phyloP scores from a whole-genome alignment of 2,888 invertebrate genomes.

The Scaptomyza polygonia region DNA sequence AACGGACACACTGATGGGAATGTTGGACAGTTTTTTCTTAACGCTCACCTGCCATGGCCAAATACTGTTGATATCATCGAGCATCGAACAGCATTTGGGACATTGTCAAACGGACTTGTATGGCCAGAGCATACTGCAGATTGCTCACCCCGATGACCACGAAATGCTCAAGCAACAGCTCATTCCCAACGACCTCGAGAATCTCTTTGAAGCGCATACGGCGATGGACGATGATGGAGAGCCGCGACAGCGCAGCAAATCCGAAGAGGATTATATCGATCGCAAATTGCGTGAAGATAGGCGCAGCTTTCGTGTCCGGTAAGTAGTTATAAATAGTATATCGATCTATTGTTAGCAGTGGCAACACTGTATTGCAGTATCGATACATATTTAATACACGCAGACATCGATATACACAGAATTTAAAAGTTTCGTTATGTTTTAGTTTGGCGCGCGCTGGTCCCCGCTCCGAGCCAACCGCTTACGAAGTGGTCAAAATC shows the following conservation, averaged over 20 bases:
- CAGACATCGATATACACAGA: not conserved
- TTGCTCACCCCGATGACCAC: conserved; percentile 92
- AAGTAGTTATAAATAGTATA: conserved; percentile 16
- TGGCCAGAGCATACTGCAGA: conserved; percentile 92
- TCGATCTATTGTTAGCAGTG: not conserved
- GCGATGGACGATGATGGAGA: conserved; percentile 86
- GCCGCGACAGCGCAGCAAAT: conserved; percentile 85
- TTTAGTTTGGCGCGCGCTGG: conserved; percentile 87
- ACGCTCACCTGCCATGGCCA: conserved; percentile 92
- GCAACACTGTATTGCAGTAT: not conserved
- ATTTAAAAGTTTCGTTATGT: not conserved
- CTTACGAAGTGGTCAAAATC: conserved; percentile 89
- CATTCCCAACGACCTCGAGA: conserved; percentile 85
- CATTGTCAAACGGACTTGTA: conserved; percentile 94
- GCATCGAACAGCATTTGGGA: conserved; percentile 93
- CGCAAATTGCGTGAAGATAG: conserved; percentile 84
- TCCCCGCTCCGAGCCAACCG: conserved; percentile 89
- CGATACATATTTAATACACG: not conserved
- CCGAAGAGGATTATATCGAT: conserved; percentile 83
- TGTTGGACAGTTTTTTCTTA: conserved; percentile 92
- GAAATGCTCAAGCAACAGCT: conserved; percentile 89
- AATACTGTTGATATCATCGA: conserved; percentile 93
- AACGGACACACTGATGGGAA: conserved; percentile 87
- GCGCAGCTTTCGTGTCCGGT: conserved; percentile 86
- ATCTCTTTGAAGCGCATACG: conserved; percentile 82